Percentiles rank a stretch among this genome's conserved stretches.
These are phyloP conservation scores for Zapus hudsonius DNA, from an alignment of 2,113 vertebrate species.

Conservation along the genomic window DNA sequence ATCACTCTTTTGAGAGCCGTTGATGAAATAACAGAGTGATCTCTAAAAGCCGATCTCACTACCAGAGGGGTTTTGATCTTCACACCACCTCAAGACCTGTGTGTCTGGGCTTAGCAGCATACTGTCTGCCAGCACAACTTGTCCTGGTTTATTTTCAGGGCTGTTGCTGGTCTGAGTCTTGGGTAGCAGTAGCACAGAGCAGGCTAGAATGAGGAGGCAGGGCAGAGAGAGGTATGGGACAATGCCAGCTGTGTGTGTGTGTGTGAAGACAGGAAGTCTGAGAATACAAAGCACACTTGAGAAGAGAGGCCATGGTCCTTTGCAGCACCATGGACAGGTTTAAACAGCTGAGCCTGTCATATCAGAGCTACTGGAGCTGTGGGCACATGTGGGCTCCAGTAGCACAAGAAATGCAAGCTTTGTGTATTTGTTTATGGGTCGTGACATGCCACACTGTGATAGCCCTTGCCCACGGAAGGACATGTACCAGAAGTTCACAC, in stretches of 20 bases:
- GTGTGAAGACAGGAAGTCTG: constrained; percentile 15
- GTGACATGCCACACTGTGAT: not conserved
- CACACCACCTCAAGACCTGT: not conserved
- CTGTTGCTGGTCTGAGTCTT: constrained; percentile 31
- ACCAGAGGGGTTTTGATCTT: constrained; percentile 27
- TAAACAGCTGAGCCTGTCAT: not conserved
- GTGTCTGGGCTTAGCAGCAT: constrained; percentile 20
- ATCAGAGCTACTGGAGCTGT: rapidly evolving
- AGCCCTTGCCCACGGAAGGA: not conserved
- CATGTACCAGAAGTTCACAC: not conserved
- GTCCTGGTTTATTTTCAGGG: constrained; percentile 59
- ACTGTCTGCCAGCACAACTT: constrained; percentile 10
- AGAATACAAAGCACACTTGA: not conserved
- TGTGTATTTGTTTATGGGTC: not conserved
- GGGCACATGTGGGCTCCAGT: not conserved
- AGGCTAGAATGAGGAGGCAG: constrained; percentile 27
- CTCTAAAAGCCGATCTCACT: constrained; percentile 44
- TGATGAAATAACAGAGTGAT: constrained; percentile 32
- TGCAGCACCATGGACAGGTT: not conserved
- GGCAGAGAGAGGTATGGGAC: not conserved
- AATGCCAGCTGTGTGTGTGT: not conserved
- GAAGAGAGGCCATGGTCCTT: not conserved
- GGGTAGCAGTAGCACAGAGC: constrained; percentile 51
- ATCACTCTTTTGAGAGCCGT: constrained; percentile 52
- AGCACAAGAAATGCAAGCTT: not conserved